phyloP scores from a whole-genome alignment of 64 coral and sea anemone species.

The Astreopora myriophthalma region DNA sequence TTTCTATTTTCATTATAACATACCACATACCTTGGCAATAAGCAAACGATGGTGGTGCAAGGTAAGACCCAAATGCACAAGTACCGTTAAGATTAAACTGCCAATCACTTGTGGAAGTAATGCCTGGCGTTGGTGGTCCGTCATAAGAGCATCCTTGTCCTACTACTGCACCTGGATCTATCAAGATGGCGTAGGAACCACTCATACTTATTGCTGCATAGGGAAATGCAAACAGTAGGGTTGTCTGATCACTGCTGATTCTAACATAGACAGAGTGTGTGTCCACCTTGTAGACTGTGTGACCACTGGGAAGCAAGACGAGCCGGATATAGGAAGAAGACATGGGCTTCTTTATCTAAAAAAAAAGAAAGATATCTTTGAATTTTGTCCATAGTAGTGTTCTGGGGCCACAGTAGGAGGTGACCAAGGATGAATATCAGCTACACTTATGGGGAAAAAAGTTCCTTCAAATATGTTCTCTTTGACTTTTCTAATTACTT shows the following conservation, averaged over 20 bases:
- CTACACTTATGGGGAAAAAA: no score
- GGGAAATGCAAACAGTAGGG: background rate
- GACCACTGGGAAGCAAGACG: background rate
- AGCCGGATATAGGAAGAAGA: constrained; percentile 1
- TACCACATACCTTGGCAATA: background rate
- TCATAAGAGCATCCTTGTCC: constrained; percentile 16
- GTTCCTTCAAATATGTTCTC: no score
- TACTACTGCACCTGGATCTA: background rate
- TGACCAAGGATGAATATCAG: no score
- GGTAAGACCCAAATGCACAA: background rate
- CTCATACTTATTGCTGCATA: background rate
- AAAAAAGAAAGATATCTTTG: background rate
- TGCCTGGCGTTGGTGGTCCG: background rate
- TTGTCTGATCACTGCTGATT: background rate
- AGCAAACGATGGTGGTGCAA: background rate
- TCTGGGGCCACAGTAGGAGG: no score
- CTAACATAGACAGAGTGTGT: background rate
- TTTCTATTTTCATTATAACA: background rate
- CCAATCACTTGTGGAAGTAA: background rate
- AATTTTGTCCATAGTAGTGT: no score
- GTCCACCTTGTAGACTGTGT: constrained; percentile 8
- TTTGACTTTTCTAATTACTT: no score
- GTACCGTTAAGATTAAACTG: background rate
- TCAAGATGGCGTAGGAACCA: constrained; percentile 17
- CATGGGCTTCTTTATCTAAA: background rate